phyloP scores from a whole-genome alignment of 2,888 invertebrate genomes.

The Stegana nigrithorax region DNA sequence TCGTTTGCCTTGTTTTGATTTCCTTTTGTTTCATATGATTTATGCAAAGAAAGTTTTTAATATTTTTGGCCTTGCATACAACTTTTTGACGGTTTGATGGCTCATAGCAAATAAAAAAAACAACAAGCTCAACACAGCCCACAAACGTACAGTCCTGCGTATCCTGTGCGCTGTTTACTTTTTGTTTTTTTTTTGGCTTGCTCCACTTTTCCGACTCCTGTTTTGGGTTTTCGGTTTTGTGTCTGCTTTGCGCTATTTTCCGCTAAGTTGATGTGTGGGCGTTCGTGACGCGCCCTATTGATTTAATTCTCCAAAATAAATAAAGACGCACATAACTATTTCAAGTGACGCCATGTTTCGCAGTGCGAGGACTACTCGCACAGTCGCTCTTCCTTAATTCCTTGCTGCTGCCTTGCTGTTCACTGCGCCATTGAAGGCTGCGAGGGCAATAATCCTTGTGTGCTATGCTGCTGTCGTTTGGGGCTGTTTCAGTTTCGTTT shows the following conservation, averaged over 20 bases:
- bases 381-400: too few relatives aligned
- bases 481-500: not conserved
- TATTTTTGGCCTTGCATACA: too few relatives aligned
- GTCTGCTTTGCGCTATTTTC: not conserved
- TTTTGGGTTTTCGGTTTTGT: not conserved
- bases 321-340: not conserved
- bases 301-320: slow-evolving; percentile 50
- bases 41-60: too few relatives aligned
- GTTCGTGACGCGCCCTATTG: slow-evolving; percentile 37
- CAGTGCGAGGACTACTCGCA: too few relatives aligned
- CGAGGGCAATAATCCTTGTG: slow-evolving; percentile 24
- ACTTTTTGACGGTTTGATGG: too few relatives aligned
- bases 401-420: too few relatives aligned
- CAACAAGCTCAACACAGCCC: slow-evolving; percentile 37
- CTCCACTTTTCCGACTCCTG: slow-evolving; percentile 35
- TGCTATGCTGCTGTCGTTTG: not conserved
- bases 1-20: too few relatives aligned
- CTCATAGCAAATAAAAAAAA: slow-evolving; percentile 49
- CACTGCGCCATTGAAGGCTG: slow-evolving; percentile 9
- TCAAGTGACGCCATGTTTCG: slow-evolving; percentile 55
- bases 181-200: slow-evolving; percentile 24
- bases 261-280: slow-evolving; percentile 5
- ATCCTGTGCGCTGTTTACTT: slow-evolving; percentile 10
- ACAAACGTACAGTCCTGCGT: not conserved
- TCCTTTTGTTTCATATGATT: too few relatives aligned